A percentile compares a stretch with the other conserved stretches of the same genome.
Conservation (phyloP, 2,888 invertebrate species). For the Parnassius apollo region DNA sequence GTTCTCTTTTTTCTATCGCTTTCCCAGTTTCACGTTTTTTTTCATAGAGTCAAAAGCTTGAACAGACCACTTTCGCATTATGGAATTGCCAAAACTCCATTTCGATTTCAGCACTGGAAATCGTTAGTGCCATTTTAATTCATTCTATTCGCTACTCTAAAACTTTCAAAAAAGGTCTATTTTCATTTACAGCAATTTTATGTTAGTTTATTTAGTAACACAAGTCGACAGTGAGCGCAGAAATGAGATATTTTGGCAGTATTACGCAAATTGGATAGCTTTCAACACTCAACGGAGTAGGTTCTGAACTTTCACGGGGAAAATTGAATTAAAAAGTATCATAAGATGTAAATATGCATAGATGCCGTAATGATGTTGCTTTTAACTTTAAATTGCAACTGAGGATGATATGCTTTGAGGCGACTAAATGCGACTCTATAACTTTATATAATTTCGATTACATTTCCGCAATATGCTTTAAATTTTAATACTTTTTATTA, state of each 20-base stretch:
- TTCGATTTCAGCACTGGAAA: constrained; percentile 48
- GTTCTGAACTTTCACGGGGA: constrained; percentile 78
- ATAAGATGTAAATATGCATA: constrained; percentile 78
- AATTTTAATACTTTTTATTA: background rate
- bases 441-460: constrained; percentile 2
- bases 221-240: constrained; percentile 70
- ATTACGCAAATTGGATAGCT: constrained; percentile 82
- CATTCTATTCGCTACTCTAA: constrained; percentile 40
- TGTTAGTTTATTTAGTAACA: constrained; percentile 37
- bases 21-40: constrained; percentile 75
- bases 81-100: constrained; percentile 81
- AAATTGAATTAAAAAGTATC: constrained; percentile 81
- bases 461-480: background rate
- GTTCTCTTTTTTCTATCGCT: constrained; percentile 79
- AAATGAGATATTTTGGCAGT: constrained; percentile 82
- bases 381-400: constrained; percentile 41
- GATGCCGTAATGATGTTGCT: constrained; percentile 71
- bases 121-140: constrained; percentile 37
- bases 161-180: constrained; percentile 29
- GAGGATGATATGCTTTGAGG: constrained; percentile 17
- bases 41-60: constrained; percentile 81
- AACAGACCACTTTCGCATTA: constrained; percentile 82
- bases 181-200: constrained; percentile 30
- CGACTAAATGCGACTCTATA: constrained; percentile 1
- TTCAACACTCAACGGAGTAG: constrained; percentile 81